Evolutionary conservation across 1,140 invertebrate genomes (phyloP).

Genomic region (Phortica variegata): DNA sequence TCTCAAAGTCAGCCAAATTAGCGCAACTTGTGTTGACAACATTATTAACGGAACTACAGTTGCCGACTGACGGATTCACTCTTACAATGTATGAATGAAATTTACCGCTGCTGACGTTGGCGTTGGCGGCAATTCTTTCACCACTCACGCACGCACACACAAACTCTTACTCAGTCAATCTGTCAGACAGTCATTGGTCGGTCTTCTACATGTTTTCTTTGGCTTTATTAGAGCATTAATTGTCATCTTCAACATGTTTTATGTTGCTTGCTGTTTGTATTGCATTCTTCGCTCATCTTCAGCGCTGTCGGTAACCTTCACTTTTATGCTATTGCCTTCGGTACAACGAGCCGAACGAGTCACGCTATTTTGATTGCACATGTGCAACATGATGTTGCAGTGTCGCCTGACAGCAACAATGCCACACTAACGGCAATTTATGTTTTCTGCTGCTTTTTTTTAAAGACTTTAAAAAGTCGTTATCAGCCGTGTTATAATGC

Average conservation of each 20-base stretch:
- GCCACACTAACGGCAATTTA: too few relatives aligned
- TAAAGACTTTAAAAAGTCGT: too few relatives aligned
- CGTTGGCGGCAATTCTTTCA: too few relatives aligned
- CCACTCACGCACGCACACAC: too few relatives aligned
- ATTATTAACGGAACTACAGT: conserved; percentile 50
- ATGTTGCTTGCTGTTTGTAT: too few relatives aligned
- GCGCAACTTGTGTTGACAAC: conserved; percentile 42
- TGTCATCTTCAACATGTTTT: conserved; percentile 18
- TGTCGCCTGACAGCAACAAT: too few relatives aligned
- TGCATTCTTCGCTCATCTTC: conserved; percentile 28
- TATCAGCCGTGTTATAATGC: too few relatives aligned
- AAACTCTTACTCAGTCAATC: too few relatives aligned
- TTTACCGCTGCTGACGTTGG: neutral
- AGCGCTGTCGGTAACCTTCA: conserved; percentile 42
- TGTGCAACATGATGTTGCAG: neutral
- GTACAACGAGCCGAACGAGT: conserved; percentile 31
- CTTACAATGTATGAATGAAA: neutral
- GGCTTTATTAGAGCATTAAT: conserved; percentile 57
- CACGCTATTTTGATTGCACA: conserved; percentile 42
- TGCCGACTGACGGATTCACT: conserved; percentile 28
- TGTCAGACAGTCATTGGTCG: neutral
- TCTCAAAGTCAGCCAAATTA: conserved; percentile 19
- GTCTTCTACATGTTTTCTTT: conserved; percentile 25
- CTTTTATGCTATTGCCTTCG: conserved; percentile 26
- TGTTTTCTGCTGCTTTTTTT: too few relatives aligned